Percentiles rank a stretch among this genome's conserved stretches.
Evolutionary conservation across 1,140 invertebrate genomes (phyloP).

Genomic region (Druon quercuslanigerum): DNA sequence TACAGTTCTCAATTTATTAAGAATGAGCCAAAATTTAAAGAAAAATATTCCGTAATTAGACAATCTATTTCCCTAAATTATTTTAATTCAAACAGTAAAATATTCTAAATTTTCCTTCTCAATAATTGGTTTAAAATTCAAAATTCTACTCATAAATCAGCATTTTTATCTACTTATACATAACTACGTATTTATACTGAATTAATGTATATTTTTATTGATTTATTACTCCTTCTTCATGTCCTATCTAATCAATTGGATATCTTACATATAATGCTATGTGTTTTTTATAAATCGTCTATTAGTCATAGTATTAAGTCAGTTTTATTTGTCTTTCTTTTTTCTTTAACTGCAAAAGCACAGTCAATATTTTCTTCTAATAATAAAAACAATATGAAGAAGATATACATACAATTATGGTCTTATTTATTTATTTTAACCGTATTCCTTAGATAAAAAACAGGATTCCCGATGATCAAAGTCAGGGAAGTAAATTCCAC

Average conservation of each 20-base stretch:
- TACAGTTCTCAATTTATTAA: too few species aligned
- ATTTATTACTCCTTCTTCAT: neutral
- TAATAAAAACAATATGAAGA: conserved; percentile 12
- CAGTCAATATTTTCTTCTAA: conserved; percentile 2
- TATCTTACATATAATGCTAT: neutral
- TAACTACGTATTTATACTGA: neutral
- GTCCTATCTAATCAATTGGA: neutral
- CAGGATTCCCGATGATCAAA: neutral
- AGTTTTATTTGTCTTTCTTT: conserved; percentile 6
- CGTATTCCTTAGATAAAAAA: neutral
- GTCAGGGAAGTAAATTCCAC: neutral
- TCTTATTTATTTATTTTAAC: neutral
- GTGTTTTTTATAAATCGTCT: neutral
- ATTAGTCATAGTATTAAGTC: neutral
- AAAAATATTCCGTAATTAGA: too few species aligned
- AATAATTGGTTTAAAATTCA: neutral
- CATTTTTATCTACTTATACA: conserved; percentile 10
- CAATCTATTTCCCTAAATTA: too few species aligned
- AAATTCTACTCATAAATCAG: neutral
- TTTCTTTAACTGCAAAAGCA: neutral
- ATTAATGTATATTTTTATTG: conserved; percentile 9
- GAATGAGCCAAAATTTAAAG: too few species aligned
- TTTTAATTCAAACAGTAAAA: too few species aligned
- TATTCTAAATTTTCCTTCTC: neutral
- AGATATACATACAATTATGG: conserved; percentile 13